phyloP scores from a whole-genome alignment of 2,113 vertebrate species.

The Gasterosteus nipponicus region DNA sequence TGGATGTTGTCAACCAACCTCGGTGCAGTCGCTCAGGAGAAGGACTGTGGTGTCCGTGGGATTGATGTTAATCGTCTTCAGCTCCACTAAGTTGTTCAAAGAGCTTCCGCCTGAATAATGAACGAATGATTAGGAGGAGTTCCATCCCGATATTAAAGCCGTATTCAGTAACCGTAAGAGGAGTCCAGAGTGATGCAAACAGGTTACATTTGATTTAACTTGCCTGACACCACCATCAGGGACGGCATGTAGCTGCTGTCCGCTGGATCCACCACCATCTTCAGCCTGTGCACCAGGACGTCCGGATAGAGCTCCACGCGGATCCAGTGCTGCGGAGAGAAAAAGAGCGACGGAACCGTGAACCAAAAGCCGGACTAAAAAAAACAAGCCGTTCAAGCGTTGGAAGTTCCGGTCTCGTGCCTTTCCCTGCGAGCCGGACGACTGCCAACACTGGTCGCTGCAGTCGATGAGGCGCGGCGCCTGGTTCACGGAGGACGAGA shows the following conservation, averaged over 20 bases:
- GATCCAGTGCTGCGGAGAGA: constrained; percentile 91
- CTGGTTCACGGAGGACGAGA: constrained; percentile 95
- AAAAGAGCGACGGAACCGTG: not conserved
- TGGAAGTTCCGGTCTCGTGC: constrained; percentile 64
- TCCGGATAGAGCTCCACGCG: constrained; percentile 96
- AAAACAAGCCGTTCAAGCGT: not conserved
- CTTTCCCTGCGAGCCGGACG: constrained; percentile 98
- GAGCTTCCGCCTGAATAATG: constrained; percentile 89
- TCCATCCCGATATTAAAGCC: too few relatives aligned
- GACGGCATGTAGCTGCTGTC: constrained; percentile 99
- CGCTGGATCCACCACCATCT: constrained; percentile 95
- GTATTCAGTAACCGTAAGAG: too few relatives aligned
- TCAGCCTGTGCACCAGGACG: constrained; percentile 93
- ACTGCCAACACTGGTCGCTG: constrained; percentile 97
- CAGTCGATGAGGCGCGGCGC: constrained; percentile 92
- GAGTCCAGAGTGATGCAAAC: not conserved
- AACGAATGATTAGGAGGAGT: not conserved
- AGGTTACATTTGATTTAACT: not conserved
- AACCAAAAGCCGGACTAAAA: not conserved
- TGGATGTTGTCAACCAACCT: constrained; percentile 78
- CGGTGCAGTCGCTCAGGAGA: constrained; percentile 92
- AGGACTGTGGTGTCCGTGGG: constrained; percentile 93
- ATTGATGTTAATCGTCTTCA: constrained; percentile 97
- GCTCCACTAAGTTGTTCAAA: constrained; percentile 95
- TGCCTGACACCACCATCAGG: constrained; percentile 96